phyloP scores from a whole-genome alignment of 2,888 invertebrate genomes.

The Podabrus alpinus region DNA sequence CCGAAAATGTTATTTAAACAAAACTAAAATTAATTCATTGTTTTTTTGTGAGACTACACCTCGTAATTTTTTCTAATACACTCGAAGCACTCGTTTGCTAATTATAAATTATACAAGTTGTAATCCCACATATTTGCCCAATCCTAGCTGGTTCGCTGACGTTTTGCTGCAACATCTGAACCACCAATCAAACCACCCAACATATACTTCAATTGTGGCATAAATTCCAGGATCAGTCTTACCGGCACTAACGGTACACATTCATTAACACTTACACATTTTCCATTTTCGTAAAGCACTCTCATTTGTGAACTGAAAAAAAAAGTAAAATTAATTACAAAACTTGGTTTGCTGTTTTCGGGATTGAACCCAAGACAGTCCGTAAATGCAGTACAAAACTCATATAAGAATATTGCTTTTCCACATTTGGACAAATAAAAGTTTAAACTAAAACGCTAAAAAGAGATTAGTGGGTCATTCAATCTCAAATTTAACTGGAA shows the following conservation, averaged over 20 bases:
- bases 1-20: neutral
- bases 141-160: slow-evolving; percentile 66
- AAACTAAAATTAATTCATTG: neutral
- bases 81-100: neutral
- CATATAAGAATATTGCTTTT: too few relatives aligned
- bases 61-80: neutral
- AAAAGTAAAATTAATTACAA: neutral
- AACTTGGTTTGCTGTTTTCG: neutral
- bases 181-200: slow-evolving; percentile 59
- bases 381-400: too few relatives aligned
- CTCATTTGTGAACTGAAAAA: slow-evolving; percentile 64
- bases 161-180: slow-evolving; percentile 56
- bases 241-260: slow-evolving; percentile 80
- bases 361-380: too few relatives aligned
- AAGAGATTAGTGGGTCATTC: too few relatives aligned
- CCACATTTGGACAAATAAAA: too few relatives aligned
- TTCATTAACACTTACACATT: slow-evolving; percentile 72
- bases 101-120: slow-evolving; percentile 15
- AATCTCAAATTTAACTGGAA: too few relatives aligned
- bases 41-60: slow-evolving; percentile 1
- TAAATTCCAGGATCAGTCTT: slow-evolving; percentile 80
- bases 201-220: slow-evolving; percentile 89
- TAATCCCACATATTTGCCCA: slow-evolving; percentile 55
- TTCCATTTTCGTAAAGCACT: slow-evolving; percentile 76
- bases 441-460: too few relatives aligned